These are phyloP conservation scores for Barypeithes pellucidus DNA, from an alignment of 2,888 invertebrate species.

Conservation along the genomic window DNA sequence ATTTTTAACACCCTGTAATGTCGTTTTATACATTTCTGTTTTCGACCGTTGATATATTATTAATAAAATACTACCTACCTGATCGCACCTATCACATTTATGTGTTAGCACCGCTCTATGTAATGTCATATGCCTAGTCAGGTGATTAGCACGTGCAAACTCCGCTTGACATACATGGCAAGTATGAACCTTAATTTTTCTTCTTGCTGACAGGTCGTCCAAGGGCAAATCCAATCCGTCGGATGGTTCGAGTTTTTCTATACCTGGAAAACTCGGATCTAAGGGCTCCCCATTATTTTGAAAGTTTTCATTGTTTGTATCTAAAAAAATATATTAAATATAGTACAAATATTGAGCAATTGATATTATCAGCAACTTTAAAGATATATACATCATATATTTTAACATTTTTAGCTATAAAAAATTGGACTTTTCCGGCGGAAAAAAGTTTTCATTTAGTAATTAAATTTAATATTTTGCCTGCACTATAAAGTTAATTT, in stretches of 20 bases:
- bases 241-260: conserved; percentile 28
- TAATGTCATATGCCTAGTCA: conserved; percentile 69
- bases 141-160: conserved; percentile 68
- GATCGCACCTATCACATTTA: conserved; percentile 69
- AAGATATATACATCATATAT: too few species aligned
- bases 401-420: too few species aligned
- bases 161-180: conserved; percentile 69
- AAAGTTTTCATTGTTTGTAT: conserved; percentile 27
- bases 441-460: too few species aligned
- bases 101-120: conserved; percentile 67
- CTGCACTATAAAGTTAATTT: too few species aligned
- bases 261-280: background rate
- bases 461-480: too few species aligned
- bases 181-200: conserved; percentile 62
- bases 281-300: conserved; percentile 33
- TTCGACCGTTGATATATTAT: too few species aligned
- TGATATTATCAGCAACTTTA: too few species aligned
- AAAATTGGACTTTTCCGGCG: too few species aligned
- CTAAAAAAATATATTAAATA: background rate
- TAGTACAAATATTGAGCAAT: too few species aligned
- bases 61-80: conserved; percentile 49
- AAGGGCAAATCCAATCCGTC: conserved; percentile 34
- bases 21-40: too few species aligned
- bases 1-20: too few species aligned
- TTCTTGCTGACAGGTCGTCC: conserved; percentile 53